Evolutionary conservation across 1,140 invertebrate species (phyloP).

Genomic region (Anastrepha ludens): DNA sequence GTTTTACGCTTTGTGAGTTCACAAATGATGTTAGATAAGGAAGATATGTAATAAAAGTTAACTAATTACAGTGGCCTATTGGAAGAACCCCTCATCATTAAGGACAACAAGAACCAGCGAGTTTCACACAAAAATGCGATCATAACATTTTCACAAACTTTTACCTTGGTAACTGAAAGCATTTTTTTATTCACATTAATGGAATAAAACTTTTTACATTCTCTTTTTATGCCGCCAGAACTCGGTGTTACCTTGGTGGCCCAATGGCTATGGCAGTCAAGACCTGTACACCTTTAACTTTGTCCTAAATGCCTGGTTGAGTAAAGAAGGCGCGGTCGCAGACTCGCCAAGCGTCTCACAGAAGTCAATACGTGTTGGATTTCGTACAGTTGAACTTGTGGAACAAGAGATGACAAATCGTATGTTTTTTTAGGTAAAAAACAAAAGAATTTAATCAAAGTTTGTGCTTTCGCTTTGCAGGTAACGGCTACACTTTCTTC

Average conservation of each 20-base stretch:
- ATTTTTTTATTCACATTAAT: too few species aligned
- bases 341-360: conserved; percentile 63
- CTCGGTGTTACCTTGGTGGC: conserved; percentile 89
- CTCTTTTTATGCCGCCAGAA: conserved; percentile 67
- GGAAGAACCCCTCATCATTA: conserved; percentile 63
- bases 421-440: too few species aligned
- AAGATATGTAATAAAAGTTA: neutral
- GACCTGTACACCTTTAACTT: conserved; percentile 83
- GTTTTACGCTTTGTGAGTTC: conserved; percentile 71
- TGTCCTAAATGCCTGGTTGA: conserved; percentile 70
- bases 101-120: conserved; percentile 58
- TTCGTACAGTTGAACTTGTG: conserved; percentile 88
- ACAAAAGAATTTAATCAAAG: too few species aligned
- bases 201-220: neutral
- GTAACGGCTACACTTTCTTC: conserved; percentile 87
- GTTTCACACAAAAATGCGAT: conserved; percentile 65
- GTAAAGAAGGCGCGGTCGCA: conserved; percentile 61
- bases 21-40: neutral
- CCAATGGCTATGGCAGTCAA: conserved; percentile 94
- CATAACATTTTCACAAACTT: conserved; percentile 67
- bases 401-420: conserved; percentile 78
- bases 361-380: conserved; percentile 84
- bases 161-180: conserved; percentile 63
- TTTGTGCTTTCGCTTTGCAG: conserved; percentile 35
- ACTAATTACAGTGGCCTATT: conserved; percentile 63